A percentile compares a stretch with the other conserved stretches of the same genome.
These are phyloP conservation scores for Urosaurus nigricauda DNA, from an alignment of 2,797 vertebrate species.

Conservation along the genomic window DNA sequence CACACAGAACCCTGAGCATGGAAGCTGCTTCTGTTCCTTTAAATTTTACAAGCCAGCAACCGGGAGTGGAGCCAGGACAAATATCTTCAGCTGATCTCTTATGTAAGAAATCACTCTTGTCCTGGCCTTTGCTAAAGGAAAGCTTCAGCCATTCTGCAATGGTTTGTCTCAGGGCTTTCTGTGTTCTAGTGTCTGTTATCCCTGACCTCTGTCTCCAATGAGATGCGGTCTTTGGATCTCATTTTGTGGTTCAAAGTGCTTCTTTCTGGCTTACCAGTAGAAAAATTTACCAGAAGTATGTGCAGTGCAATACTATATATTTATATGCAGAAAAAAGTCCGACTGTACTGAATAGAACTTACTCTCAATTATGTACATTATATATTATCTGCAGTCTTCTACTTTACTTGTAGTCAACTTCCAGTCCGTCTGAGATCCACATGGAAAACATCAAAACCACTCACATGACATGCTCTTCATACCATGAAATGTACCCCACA, in stretches of 20 bases:
- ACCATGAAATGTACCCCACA: background rate
- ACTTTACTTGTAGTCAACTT: background rate
- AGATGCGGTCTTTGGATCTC: background rate
- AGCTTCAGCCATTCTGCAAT: background rate
- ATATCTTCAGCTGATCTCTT: background rate
- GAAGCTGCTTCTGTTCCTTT: background rate
- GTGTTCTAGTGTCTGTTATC: background rate
- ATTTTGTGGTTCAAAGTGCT: background rate
- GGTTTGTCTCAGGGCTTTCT: background rate
- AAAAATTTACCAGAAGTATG: too few relatives aligned
- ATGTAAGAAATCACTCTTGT: background rate
- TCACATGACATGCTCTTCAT: background rate
- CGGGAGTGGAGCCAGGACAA: background rate
- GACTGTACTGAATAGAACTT: background rate
- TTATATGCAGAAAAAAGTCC: background rate
- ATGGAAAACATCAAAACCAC: background rate
- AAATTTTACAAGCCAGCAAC: background rate
- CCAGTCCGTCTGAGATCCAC: background rate
- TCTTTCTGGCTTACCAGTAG: background rate
- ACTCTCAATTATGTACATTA: background rate
- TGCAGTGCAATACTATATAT: background rate
- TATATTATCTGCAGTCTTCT: background rate
- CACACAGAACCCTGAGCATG: background rate
- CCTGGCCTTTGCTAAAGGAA: background rate
- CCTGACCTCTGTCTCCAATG: background rate